Base-by-base conservation (phyloP, 2,797 vertebrate species). In the Paguma larvata region DNA sequence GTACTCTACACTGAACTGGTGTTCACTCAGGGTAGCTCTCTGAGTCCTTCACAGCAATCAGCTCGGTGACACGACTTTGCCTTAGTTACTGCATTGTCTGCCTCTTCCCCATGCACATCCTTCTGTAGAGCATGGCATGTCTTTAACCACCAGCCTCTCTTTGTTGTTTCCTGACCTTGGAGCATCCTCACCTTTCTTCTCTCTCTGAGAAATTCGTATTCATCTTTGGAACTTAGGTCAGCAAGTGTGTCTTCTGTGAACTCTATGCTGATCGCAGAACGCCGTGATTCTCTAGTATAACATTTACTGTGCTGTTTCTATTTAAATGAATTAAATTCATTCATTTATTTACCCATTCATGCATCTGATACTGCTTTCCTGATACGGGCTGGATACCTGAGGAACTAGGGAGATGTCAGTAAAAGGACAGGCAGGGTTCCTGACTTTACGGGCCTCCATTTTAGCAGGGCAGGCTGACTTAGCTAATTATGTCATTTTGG, bases 51-150 rank as follows among this genome's bases (percentile, higher is more conserved):
- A 2, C 23, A 88, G 70, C 46, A 10, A 18, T 56, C 30, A 46
- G 68, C 18, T 46, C 16, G 19, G 48, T 6, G 30, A 21, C 21
- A 72, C 0, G 34, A 59, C 78, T 78, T 70, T 91, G 62, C 62
- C 68, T 90, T 7, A 5, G 63, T 67, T 30, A 32, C 63, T 41
- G 34, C n/a, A 5, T 8, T 38, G 67, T 70, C 18, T 82, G 73
- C 27, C 4, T 15, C 67, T 89, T 73, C 15, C 13, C 18, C 21
- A 0, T 25, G 2, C 2, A 0, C 0, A 15, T 0, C 3, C 2
- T 51, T 53, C 56, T n/a, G 27, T n/a, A 44, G 56, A 44, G 18
- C 3, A 5, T 32, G 25, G 15, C 32, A 13, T 44, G 21, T 32
- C 56, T 21, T 80, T 44, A 34, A 51, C 23, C 10, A 12, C 32